A percentile compares a stretch with the other conserved stretches of the same genome.
phyloP scores from a whole-genome alignment of 1,140 invertebrate species.

The Trachymyrmex septentrionalis region DNA sequence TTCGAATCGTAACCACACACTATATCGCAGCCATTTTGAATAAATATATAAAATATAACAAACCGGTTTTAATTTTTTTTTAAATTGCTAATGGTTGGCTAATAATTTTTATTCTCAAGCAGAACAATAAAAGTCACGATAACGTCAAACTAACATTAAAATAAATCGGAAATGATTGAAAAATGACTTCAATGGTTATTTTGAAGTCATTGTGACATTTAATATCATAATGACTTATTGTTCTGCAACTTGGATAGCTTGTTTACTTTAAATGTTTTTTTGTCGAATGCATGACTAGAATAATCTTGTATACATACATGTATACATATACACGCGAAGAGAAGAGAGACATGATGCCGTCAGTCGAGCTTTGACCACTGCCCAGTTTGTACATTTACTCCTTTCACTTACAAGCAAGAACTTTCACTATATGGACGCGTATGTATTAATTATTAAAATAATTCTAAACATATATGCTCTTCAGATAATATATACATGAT shows the following conservation, averaged over 20 bases:
- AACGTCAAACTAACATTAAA: too few relatives aligned
- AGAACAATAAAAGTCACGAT: too few relatives aligned
- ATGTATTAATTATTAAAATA: conserved; percentile 18
- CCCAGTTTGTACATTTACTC: neutral
- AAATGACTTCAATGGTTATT: too few relatives aligned
- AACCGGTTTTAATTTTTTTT: neutral
- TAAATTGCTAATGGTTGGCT: too few relatives aligned
- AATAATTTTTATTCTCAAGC: too few relatives aligned
- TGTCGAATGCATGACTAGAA: neutral
- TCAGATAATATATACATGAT: neutral
- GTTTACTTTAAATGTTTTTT: neutral
- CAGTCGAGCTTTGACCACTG: neutral
- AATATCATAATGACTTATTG: too few relatives aligned
- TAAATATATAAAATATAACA: neutral
- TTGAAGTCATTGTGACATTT: too few relatives aligned
- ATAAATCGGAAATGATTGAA: too few relatives aligned
- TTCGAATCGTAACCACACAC: too few relatives aligned
- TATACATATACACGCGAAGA: neutral
- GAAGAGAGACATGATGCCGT: neutral
- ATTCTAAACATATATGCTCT: neutral
- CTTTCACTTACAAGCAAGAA: neutral
- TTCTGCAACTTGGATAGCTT: too few relatives aligned
- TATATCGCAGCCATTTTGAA: neutral
- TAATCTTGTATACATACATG: neutral
- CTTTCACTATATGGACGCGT: conserved; percentile 32